Conservation (phyloP, 2,113 vertebrate genomes). For the Brachyhypopomus occidentalis region DNA sequence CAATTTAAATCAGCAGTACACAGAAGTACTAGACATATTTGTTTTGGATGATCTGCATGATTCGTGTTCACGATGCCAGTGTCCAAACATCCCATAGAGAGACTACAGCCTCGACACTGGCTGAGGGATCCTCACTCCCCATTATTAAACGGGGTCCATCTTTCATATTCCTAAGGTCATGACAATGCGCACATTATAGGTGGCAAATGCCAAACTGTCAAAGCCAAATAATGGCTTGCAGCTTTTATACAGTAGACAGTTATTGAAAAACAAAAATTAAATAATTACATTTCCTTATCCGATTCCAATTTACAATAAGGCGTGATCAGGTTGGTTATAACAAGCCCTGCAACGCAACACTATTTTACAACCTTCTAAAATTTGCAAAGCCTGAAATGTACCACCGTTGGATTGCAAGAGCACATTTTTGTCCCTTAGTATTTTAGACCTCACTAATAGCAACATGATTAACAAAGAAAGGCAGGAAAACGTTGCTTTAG, state of each 20-base stretch:
- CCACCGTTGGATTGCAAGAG: too few species aligned
- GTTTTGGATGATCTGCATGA: not conserved
- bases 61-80: conserved; percentile 20
- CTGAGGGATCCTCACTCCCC: conserved; percentile 46
- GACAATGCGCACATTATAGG: too few species aligned
- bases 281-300: not conserved
- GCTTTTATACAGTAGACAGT: too few species aligned
- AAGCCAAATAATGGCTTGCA: too few species aligned
- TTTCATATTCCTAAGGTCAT: conserved; percentile 6
- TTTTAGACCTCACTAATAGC: not conserved
- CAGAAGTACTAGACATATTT: not conserved
- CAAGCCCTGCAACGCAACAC: not conserved
- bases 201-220: too few species aligned
- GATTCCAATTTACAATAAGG: not conserved
- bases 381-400: not conserved
- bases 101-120: conserved; percentile 11
- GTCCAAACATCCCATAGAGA: conserved; percentile 8
- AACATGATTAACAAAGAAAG: too few species aligned
- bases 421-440: not conserved
- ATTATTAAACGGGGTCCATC: conserved; percentile 40
- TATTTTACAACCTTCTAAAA: not conserved
- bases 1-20: not conserved
- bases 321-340: not conserved
- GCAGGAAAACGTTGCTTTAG: too few species aligned
- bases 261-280: too few species aligned